Base-by-base conservation (phyloP, 2,113 vertebrate genomes). In the Nyctereutes procyonoides region DNA sequence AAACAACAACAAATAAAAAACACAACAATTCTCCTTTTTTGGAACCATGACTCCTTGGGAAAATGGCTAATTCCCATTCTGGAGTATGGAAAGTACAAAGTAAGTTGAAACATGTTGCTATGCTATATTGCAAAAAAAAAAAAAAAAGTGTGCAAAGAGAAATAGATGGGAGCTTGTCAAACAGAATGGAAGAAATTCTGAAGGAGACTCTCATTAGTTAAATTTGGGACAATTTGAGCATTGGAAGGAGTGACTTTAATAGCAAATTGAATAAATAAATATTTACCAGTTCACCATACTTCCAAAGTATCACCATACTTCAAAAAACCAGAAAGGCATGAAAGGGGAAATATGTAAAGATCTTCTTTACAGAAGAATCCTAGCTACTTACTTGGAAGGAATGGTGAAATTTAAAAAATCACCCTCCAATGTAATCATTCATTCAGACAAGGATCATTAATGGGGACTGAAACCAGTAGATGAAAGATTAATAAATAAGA, bases 401-500 rank as follows among this genome's bases (percentile, higher is more conserved):
- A 77, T 43, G 26, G 30, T 38, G 24, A 69, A 92, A 51, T 63
- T 92, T 71, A 48, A 32, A 55, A 92, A 87, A 76, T 82, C 26
- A 91, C 3, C 24, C 15, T 22, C 55, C 56, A 92, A 19, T 65
- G n/a, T 35, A 73, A 32, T 74, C 74, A 82, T 48, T 16, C 81
- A 76, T 67, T 83, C 58, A 96, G 95, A 9, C 3, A 35, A 88
- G 17, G 58, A 48, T 82, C 95, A 88, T 58, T 65, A 74, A 35
- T 81, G 30, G 79, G 73, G 73, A 81, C 16, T 26, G 51, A 92
- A 81, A n/a, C n/a, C 65, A 82, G 60, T 55, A 48, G 5, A 11
- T 73, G 38, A 88, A 56, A 95, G 35, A 51, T 84, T 79, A 79
- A 69, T 69, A 48, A 87, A 17, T 73, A 88, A 89, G 17, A 93